Percentiles rank a stretch among this genome's conserved stretches.
phyloP scores from a whole-genome alignment of 2,113 vertebrate genomes.

The Thinocorus orbignyianus region DNA sequence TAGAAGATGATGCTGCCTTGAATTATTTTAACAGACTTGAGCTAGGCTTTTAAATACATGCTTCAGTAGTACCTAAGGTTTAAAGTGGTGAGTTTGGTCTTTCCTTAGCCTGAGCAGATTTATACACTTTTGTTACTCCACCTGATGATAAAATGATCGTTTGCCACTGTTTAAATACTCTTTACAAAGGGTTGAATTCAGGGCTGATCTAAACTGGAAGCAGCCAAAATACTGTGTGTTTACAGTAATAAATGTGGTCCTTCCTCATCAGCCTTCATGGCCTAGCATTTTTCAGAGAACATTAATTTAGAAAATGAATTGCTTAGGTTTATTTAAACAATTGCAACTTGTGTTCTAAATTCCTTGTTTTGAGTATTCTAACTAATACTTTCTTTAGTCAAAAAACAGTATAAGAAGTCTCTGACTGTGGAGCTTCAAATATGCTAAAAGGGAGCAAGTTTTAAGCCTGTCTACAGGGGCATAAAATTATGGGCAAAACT shows the following conservation, averaged over 20 bases:
- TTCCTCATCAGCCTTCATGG: not conserved
- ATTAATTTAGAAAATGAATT: conserved; percentile 14
- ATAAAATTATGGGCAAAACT: not conserved
- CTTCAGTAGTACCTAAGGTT: not conserved
- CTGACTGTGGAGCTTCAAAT: not conserved
- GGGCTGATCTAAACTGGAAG: not conserved
- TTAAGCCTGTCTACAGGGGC: not conserved
- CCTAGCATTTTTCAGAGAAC: not conserved
- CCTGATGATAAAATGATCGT: not conserved
- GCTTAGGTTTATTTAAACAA: conserved; percentile 1
- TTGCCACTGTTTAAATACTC: not conserved
- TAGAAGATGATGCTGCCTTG: conserved; percentile 39
- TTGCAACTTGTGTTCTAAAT: not conserved
- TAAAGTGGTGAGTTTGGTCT: not conserved
- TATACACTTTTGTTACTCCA: not conserved
- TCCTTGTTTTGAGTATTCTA: not conserved
- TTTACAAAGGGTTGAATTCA: not conserved
- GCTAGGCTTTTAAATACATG: not conserved
- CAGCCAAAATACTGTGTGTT: not conserved
- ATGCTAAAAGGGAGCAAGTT: not conserved
- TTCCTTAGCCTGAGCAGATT: conserved; percentile 5
- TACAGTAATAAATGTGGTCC: not conserved
- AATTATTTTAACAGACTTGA: conserved; percentile 6
- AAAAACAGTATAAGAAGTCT: not conserved
- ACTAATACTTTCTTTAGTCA: not conserved